Percentiles rank a stretch among this genome's conserved stretches.
Evolutionary conservation across 2,888 invertebrate species (phyloP).

Genomic region (Lasioglossum morio): DNA sequence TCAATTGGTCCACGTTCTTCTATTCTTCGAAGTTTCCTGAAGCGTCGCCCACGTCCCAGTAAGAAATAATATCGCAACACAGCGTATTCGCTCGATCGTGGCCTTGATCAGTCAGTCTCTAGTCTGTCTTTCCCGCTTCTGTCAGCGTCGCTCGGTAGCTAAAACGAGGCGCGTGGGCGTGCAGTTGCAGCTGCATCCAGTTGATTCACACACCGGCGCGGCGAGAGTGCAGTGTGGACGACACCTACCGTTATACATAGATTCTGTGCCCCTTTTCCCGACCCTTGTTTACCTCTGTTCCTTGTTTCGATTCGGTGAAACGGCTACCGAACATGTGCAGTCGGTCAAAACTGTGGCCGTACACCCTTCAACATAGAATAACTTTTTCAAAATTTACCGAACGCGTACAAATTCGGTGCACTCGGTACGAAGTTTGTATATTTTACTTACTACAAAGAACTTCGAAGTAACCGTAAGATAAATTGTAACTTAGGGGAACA

Average conservation of each 20-base stretch:
- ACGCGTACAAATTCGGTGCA: too few relatives aligned
- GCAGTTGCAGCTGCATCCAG: constrained; percentile 66
- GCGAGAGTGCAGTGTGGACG: constrained; percentile 19
- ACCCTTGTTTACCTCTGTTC: constrained; percentile 2
- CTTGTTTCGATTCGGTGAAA: constrained; percentile 48
- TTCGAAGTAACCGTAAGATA: background rate
- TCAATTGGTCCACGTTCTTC: constrained; percentile 21
- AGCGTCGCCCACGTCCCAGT: constrained; percentile 33
- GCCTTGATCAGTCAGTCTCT: constrained; percentile 52
- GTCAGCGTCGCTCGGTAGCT: constrained; percentile 36
- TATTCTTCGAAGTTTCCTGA: constrained; percentile 29
- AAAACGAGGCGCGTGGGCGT: constrained; percentile 50
- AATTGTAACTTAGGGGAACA: background rate
- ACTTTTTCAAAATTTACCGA: too few relatives aligned
- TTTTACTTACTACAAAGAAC: background rate
- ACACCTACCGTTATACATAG: constrained; percentile 25
- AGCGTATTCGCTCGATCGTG: constrained; percentile 40
- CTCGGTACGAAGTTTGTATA: too few relatives aligned
- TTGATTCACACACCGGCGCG: constrained; percentile 57
- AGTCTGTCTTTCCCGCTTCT: constrained; percentile 11
- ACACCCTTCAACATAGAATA: background rate
- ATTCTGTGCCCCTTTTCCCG: constrained; percentile 10
- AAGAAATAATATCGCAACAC: constrained; percentile 38
- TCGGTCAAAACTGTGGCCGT: background rate
- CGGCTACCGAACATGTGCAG: constrained; percentile 21